Percentiles rank a stretch among this genome's conserved stretches.
Evolutionary conservation across 2,797 vertebrate species (phyloP).

Genomic region (Mormyrops boulengeri): DNA sequence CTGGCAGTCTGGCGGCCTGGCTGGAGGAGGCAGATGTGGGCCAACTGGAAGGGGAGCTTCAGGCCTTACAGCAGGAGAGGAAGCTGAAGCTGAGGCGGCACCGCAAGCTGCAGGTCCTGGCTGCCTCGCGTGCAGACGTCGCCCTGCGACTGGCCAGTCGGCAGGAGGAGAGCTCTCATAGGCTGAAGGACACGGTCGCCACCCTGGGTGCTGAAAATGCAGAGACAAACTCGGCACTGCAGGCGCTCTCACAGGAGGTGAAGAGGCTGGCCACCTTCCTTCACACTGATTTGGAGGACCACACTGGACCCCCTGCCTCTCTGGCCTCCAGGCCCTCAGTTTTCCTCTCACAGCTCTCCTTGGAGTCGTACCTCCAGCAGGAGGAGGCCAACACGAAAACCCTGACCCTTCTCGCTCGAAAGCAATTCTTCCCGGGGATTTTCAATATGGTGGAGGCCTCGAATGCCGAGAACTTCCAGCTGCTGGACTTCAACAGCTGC

Average conservation of each 20-base stretch:
- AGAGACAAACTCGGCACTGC: slow-evolving; percentile 62
- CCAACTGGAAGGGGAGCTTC: slow-evolving; percentile 73
- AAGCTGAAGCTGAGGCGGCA: slow-evolving; percentile 64
- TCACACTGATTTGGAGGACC: slow-evolving; percentile 32
- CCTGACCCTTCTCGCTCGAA: slow-evolving; percentile 64
- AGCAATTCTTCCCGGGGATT: slow-evolving; percentile 62
- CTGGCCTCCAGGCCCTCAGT: slow-evolving; percentile 33
- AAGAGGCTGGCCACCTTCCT: slow-evolving; percentile 61
- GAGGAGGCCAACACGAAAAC: slow-evolving; percentile 78
- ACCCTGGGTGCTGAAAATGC: slow-evolving; percentile 58
- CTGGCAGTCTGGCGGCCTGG: slow-evolving; percentile 25
- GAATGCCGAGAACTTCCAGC: slow-evolving; percentile 60
- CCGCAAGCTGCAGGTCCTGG: slow-evolving; percentile 67
- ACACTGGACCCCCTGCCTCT: slow-evolving; percentile 19
- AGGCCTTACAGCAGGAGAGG: slow-evolving; percentile 64
- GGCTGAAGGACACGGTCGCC: slow-evolving; percentile 55
- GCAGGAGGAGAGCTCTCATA: slow-evolving; percentile 45
- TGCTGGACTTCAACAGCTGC: slow-evolving; percentile 58
- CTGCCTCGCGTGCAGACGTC: slow-evolving; percentile 50
- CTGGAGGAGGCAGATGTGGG: slow-evolving; percentile 53
- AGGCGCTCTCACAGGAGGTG: slow-evolving; percentile 56
- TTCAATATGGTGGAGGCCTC: slow-evolving; percentile 66
- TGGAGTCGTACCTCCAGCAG: slow-evolving; percentile 70
- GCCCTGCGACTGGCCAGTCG: slow-evolving; percentile 55
- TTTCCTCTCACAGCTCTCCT: slow-evolving; percentile 69